These are phyloP conservation scores for Morinoia aosen DNA, from an alignment of 2,888 invertebrate genomes.

Conservation along the genomic window DNA sequence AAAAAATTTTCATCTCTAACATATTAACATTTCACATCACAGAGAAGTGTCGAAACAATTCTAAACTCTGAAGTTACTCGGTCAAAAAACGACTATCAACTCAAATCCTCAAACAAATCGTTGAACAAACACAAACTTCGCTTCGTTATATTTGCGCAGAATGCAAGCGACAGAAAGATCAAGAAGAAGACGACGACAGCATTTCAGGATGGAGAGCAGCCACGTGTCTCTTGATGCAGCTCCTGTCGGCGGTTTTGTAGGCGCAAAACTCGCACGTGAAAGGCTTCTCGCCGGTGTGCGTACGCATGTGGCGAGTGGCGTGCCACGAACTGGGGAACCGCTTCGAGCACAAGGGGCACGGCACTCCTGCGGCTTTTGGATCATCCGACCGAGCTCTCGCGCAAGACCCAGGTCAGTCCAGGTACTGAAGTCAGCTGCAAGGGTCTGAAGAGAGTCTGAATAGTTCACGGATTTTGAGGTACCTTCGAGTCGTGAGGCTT, in stretches of 20 bases:
- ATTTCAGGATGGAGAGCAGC: slow-evolving; percentile 59
- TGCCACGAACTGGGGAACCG: slow-evolving; percentile 65
- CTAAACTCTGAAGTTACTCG: background rate
- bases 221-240: slow-evolving; percentile 64
- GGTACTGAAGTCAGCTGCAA: background rate
- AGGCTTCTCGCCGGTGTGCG: slow-evolving; percentile 66
- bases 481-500: background rate
- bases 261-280: slow-evolving; percentile 64
- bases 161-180: background rate
- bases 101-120: background rate
- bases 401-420: background rate
- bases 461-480: background rate
- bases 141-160: background rate
- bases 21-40: background rate
- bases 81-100: background rate
- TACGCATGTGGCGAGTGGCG: slow-evolving; percentile 64
- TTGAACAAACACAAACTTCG: background rate
- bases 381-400: slow-evolving; percentile 14
- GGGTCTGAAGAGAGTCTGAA: background rate
- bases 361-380: background rate
- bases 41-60: background rate
- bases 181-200: background rate
- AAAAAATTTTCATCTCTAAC: background rate
- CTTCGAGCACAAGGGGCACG: slow-evolving; percentile 59
- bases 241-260: slow-evolving; percentile 65